These are phyloP conservation scores for Drosophila dunni DNA, from an alignment of 1,140 invertebrate species.

Conservation along the genomic window DNA sequence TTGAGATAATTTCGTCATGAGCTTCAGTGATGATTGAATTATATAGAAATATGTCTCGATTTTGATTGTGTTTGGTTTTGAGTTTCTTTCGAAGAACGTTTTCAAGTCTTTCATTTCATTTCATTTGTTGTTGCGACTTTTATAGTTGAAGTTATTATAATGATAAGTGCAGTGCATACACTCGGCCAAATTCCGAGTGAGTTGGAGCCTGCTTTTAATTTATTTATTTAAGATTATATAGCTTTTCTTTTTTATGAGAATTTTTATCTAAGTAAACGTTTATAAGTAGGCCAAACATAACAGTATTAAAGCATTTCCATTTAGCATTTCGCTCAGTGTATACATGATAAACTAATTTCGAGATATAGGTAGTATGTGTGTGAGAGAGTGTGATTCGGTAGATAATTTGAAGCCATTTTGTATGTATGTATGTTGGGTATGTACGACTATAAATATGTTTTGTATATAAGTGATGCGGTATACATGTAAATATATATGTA, in stretches of 20 bases:
- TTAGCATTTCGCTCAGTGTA: conserved; percentile 77
- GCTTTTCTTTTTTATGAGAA: conserved; percentile 40
- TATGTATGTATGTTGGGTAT: conserved; percentile 27
- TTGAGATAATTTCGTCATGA: conserved; percentile 29
- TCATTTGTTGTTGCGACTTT: conserved; percentile 8
- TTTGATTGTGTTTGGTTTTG: conserved; percentile 38
- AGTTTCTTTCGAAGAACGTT: conserved; percentile 41
- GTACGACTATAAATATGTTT: conserved; percentile 25
- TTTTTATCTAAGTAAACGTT: conserved; percentile 75
- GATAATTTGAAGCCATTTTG: conserved; percentile 55
- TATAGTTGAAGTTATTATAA: conserved; percentile 18
- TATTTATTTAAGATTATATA: conserved; percentile 27
- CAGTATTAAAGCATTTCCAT: conserved; percentile 78
- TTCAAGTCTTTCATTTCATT: conserved; percentile 41
- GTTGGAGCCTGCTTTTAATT: not conserved
- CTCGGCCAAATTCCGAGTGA: conserved; percentile 1
- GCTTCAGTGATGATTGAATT: conserved; percentile 14
- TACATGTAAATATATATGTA: conserved; percentile 29
- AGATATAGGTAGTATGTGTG: conserved; percentile 55
- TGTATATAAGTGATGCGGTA: conserved; percentile 33
- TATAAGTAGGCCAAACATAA: conserved; percentile 79
- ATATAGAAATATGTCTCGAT: conserved; percentile 30
- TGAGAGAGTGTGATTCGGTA: conserved; percentile 31
- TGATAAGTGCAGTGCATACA: conserved; percentile 16
- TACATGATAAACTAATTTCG: conserved; percentile 69